Conservation (phyloP, 2,888 invertebrate species). For the Stenodera caucasica region DNA sequence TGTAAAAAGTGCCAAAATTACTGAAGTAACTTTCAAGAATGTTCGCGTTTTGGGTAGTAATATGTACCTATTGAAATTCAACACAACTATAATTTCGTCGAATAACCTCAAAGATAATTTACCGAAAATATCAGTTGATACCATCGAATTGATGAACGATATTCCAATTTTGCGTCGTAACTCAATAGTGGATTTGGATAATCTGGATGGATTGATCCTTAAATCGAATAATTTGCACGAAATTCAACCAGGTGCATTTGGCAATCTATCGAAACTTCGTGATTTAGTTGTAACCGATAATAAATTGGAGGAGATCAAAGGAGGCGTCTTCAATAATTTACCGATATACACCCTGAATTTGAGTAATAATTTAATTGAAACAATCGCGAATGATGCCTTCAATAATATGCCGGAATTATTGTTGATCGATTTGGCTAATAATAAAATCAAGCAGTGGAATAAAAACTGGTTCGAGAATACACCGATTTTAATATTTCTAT, state of each 20-base stretch:
- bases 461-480: conserved; percentile 41
- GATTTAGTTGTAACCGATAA: conserved; percentile 32
- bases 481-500: conserved; percentile 38
- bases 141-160: conserved; percentile 37
- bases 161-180: conserved; percentile 39
- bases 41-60: conserved; percentile 38
- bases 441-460: conserved; percentile 37
- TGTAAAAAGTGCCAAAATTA: background rate
- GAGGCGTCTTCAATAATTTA: conserved; percentile 38
- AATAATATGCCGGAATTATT: conserved; percentile 33
- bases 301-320: conserved; percentile 34
- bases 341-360: conserved; percentile 35
- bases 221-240: conserved; percentile 31
- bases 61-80: conserved; percentile 39
- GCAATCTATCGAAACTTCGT: conserved; percentile 32
- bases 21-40: conserved; percentile 39
- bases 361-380: conserved; percentile 33
- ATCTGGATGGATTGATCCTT: conserved; percentile 40
- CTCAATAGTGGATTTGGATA: conserved; percentile 36
- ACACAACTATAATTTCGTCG: conserved; percentile 33
- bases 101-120: conserved; percentile 37
- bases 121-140: conserved; percentile 35
- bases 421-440: conserved; percentile 40
- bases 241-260: conserved; percentile 37
- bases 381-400: conserved; percentile 34